phyloP scores from a whole-genome alignment of 2,113 vertebrate genomes.

The Prinia subflava region DNA sequence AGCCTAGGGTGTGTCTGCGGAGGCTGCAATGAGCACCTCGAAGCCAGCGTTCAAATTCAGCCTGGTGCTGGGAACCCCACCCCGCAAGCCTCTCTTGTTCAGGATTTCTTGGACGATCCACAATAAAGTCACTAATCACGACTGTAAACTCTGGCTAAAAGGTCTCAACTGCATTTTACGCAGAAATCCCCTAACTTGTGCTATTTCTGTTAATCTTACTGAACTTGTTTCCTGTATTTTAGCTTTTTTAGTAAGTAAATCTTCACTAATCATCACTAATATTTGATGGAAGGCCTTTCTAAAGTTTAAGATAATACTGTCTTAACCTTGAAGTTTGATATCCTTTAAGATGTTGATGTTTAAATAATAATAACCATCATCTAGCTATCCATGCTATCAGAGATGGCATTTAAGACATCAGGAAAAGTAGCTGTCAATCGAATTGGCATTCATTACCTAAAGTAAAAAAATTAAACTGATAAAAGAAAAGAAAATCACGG shows the following conservation, averaged over 20 bases:
- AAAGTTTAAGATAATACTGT: not conserved
- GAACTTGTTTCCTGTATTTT: not conserved
- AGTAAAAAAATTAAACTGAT: not conserved
- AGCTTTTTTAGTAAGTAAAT: not conserved
- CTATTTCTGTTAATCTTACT: not conserved
- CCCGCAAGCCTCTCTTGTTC: rapidly evolving
- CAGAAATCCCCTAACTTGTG: not conserved
- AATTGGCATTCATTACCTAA: not conserved
- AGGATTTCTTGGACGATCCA: not conserved
- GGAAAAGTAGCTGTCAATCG: not conserved
- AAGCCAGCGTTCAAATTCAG: not conserved
- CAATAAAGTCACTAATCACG: not conserved
- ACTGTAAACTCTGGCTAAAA: not conserved
- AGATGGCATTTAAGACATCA: not conserved
- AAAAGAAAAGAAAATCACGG: not conserved
- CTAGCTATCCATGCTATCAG: not conserved
- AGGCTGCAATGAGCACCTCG: not conserved
- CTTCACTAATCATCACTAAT: not conserved
- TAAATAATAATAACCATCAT: not conserved
- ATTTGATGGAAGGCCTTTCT: not conserved
- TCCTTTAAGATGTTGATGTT: not conserved
- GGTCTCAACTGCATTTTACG: not conserved
- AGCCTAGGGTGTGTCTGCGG: not conserved
- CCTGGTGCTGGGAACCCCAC: not conserved
- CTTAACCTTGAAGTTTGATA: not conserved